Evolutionary conservation across 2,797 vertebrate species (phyloP).

Genomic region (Oreonectes daqikongensis): DNA sequence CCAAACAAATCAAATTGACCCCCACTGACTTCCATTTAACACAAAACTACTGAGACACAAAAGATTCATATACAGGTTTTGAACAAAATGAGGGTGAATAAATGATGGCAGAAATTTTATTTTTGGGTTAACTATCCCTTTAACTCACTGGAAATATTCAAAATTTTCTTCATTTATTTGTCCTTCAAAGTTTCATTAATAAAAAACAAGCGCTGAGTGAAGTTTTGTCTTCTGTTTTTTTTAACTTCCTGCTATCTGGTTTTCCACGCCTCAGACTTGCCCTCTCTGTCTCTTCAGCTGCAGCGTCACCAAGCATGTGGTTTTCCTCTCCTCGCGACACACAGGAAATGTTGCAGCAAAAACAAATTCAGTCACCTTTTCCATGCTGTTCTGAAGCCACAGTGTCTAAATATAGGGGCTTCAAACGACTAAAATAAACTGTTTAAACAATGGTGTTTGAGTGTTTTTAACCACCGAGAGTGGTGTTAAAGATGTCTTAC

Average conservation of each 20-base stretch:
- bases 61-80: no score
- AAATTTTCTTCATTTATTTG: not conserved
- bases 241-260: slow-evolving; percentile 79
- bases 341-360: slow-evolving; percentile 81
- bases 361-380: slow-evolving; percentile 84
- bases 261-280: slow-evolving; percentile 75
- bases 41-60: no score
- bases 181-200: slow-evolving; percentile 40
- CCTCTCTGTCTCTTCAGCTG: slow-evolving; percentile 64
- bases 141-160: not conserved
- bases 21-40: no score
- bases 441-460: slow-evolving; percentile 68
- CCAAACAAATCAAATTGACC: no score
- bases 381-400: slow-evolving; percentile 75
- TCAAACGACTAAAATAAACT: slow-evolving; percentile 74
- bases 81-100: no score
- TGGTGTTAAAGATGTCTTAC: slow-evolving; percentile 71
- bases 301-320: slow-evolving; percentile 76
- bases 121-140: no score
- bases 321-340: slow-evolving; percentile 72
- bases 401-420: slow-evolving; percentile 76
- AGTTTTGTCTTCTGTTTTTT: slow-evolving; percentile 55
- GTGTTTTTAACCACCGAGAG: slow-evolving; percentile 71
- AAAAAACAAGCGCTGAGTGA: slow-evolving; percentile 32
- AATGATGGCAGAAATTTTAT: no score